A percentile compares a stretch with the other conserved stretches of the same genome.
Conservation (phyloP, 1,140 invertebrate species). For the Tachypleus tridentatus region DNA sequence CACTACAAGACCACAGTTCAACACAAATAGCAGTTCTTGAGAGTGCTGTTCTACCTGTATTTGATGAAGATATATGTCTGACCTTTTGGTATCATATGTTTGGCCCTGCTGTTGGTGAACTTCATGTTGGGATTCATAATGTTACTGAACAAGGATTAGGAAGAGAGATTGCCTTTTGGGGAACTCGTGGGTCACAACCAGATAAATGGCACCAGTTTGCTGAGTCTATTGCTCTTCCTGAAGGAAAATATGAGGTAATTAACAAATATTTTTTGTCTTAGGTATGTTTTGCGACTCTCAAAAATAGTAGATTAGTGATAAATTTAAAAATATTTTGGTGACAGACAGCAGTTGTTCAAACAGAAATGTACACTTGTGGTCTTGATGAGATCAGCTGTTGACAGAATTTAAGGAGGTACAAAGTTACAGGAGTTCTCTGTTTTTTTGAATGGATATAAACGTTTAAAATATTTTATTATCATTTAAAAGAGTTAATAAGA, state of each 20-base stretch:
- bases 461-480: too few relatives aligned
- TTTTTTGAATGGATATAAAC: too few relatives aligned
- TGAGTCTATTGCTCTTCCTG: slow-evolving; percentile 6
- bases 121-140: slow-evolving; percentile 11
- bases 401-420: too few relatives aligned
- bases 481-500: too few relatives aligned
- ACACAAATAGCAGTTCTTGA: too few relatives aligned
- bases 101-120: slow-evolving; percentile 13
- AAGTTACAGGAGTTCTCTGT: too few relatives aligned
- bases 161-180: slow-evolving; percentile 9
- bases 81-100: slow-evolving; percentile 20
- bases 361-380: too few relatives aligned
- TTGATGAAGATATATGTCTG: slow-evolving; percentile 4
- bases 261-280: not conserved
- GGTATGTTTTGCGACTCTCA: not conserved
- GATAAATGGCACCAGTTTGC: slow-evolving; percentile 14
- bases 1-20: too few relatives aligned
- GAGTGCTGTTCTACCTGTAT: not conserved
- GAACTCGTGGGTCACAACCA: slow-evolving; percentile 13
- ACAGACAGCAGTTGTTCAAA: too few relatives aligned
- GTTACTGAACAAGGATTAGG: not conserved
- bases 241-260: slow-evolving; percentile 15
- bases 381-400: too few relatives aligned
- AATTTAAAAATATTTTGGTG: not conserved
- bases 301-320: not conserved